Percentiles rank a stretch among this genome's conserved stretches.
phyloP scores from a whole-genome alignment of 2,113 vertebrate species.

The Leptodactylus fuscus region DNA sequence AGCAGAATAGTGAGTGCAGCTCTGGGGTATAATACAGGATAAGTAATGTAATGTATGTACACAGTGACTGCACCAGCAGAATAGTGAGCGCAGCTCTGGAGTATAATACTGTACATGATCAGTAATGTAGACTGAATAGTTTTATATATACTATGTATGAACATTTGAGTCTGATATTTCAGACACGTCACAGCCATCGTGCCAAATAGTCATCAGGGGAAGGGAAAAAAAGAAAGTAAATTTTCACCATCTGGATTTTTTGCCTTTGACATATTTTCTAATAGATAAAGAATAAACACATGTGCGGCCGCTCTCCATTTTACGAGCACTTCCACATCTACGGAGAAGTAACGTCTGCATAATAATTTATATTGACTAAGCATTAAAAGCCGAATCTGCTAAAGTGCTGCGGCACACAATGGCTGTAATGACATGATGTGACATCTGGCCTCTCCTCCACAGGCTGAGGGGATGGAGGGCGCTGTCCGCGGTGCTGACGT shows the following conservation, averaged over 20 bases:
- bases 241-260: slow-evolving; percentile 38
- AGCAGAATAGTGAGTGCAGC: no score
- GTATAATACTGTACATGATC: no score
- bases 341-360: neutral
- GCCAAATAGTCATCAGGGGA: neutral
- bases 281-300: slow-evolving; percentile 19
- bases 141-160: no score
- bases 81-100: no score
- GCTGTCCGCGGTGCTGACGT: neutral
- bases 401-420: neutral
- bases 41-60: no score
- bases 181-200: neutral
- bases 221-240: neutral
- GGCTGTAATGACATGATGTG: neutral
- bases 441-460: neutral
- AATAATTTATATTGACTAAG: neutral
- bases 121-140: no score
- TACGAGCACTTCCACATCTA: neutral
- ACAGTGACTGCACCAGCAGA: no score
- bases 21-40: no score
- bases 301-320: neutral
- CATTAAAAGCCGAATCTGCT: neutral
- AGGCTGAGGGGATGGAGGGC: neutral
- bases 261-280: slow-evolving; percentile 19
- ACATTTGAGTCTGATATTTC: no score